Percentiles rank a stretch among this genome's conserved stretches.
Evolutionary conservation across 2,113 vertebrate genomes (phyloP).

Genomic region (Semnornis frantzii): DNA sequence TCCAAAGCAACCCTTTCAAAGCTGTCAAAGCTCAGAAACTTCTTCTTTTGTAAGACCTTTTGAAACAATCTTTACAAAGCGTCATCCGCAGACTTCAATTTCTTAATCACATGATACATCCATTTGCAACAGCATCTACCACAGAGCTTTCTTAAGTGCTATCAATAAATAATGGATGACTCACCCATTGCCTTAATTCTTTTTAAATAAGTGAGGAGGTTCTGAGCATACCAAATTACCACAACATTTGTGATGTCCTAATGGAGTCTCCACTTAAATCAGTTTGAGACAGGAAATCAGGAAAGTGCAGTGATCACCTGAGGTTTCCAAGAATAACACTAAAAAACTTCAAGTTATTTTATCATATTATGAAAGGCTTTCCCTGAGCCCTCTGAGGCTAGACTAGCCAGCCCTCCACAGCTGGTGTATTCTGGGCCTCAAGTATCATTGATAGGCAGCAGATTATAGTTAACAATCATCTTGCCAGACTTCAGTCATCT

Average conservation of each 20-base stretch:
- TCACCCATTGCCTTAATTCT: constrained; percentile 3
- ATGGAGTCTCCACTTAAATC: constrained; percentile 28
- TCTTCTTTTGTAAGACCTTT: not conserved
- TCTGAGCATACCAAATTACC: constrained; percentile 1
- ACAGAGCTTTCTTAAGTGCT: constrained; percentile 22
- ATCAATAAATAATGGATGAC: constrained; percentile 48
- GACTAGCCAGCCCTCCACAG: not conserved
- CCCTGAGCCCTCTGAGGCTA: not conserved
- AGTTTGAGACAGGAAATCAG: constrained; percentile 7
- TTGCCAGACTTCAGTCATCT: not conserved
- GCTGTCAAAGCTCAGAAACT: not conserved
- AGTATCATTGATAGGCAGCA: not conserved
- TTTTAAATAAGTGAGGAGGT: constrained; percentile 48
- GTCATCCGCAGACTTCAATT: not conserved
- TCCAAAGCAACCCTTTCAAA: not conserved
- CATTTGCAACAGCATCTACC: not conserved
- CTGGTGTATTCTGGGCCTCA: not conserved
- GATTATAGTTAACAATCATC: not conserved
- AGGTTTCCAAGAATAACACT: constrained; percentile 13
- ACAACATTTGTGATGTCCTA: constrained; percentile 16
- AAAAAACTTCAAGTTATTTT: not conserved
- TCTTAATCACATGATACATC: not conserved
- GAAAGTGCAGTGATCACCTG: not conserved
- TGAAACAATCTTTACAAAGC: not conserved
- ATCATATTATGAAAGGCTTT: not conserved